Conservation (phyloP, 2,797 vertebrate species). For the Pangasius macronema region DNA sequence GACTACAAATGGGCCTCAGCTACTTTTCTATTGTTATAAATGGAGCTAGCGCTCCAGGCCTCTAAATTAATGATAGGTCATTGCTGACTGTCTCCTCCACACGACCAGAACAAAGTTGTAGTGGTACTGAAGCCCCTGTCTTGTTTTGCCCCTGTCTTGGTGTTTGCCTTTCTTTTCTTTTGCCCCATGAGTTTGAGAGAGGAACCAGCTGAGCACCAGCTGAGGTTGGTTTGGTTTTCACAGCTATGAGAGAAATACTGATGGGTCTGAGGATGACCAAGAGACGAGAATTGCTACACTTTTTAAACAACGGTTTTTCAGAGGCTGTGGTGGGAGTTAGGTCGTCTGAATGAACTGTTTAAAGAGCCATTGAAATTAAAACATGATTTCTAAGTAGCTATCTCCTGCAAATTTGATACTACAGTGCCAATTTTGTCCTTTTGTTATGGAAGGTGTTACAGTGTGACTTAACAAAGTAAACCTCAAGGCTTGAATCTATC, state of each 20-base stretch:
- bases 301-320: conserved; percentile 13
- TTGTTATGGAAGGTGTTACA: neutral
- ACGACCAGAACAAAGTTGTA: conserved; percentile 20
- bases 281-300: conserved; percentile 29
- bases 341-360: neutral
- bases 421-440: neutral
- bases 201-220: conserved; percentile 8
- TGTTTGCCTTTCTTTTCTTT: conserved; percentile 10
- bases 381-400: neutral
- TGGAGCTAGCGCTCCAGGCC: conserved; percentile 43
- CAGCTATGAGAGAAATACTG: conserved; percentile 22
- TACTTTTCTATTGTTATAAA: conserved; percentile 60
- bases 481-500: neutral
- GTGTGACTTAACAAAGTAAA: neutral
- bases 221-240: conserved; percentile 21
- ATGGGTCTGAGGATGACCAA: conserved; percentile 33
- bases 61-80: conserved; percentile 52
- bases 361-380: neutral
- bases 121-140: neutral
- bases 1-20: conserved; percentile 55
- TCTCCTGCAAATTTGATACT: neutral
- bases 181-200: neutral
- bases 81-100: conserved; percentile 29
- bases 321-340: neutral
- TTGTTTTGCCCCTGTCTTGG: conserved; percentile 23